Base-by-base conservation (phyloP, 2,888 invertebrate genomes). In the Philaethria dido region DNA sequence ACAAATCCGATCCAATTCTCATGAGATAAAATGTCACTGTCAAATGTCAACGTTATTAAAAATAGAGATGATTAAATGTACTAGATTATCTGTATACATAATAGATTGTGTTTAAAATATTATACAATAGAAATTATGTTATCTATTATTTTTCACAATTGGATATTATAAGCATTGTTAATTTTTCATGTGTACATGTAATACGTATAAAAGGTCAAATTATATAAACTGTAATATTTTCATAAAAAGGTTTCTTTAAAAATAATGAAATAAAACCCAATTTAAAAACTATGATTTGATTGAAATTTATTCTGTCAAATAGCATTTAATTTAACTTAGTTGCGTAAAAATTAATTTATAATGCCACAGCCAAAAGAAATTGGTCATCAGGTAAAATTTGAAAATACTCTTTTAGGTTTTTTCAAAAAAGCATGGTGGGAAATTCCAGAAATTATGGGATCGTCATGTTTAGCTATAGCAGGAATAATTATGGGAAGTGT, bases 381-480 rank as follows among this genome's bases (percentile, higher is more conserved):
- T 65, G 87, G 86, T 0, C 87, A 88, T 73, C 77, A 78, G 71
- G 73, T 88, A 1, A 75, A 68, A 61, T 89, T 89, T 71, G 69
- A 73, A 0, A 88, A 85, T 11, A 78, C 80, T 1, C 42, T 86
- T 3, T 22, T 74, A 0, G 89, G 85, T 16, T 74, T 84, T 29
- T 80, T 89, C 18, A 81, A 78, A 66, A 82, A 75, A 74, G 91
- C 78, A n/a, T 89, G 95, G 93, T 93, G 95, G 88, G 94, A 95
- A 81, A 94, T 96, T 74, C 96, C 96, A 4, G 96, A 96, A 80
- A 85, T 96, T 54, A 92, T 96, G 79, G 94, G 92, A 52, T 88
- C 94, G 48, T 80, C 93, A 0, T 86, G 87, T 8, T 74, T 95
- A 75, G 95, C 88, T 0, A 0, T 95, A 0, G 57, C 94, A 33